Evolutionary conservation across 2,113 vertebrate genomes (phyloP).

Genomic region (Orycteropus afer): DNA sequence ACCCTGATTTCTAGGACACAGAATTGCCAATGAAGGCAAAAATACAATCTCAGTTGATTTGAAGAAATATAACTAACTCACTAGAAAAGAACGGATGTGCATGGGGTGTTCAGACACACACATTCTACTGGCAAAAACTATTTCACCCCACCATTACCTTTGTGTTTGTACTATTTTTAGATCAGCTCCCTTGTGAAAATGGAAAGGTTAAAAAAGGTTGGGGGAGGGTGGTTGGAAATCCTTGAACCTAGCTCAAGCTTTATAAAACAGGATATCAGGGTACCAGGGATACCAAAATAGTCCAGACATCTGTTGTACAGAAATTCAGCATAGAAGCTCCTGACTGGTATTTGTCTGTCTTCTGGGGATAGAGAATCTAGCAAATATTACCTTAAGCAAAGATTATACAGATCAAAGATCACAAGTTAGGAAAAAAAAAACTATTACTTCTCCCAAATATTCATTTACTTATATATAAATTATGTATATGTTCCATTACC

Average conservation of each 20-base stretch:
- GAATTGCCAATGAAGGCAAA: constrained; percentile 56
- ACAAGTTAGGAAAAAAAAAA: background rate
- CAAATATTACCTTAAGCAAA: background rate
- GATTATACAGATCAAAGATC: background rate
- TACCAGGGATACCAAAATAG: background rate
- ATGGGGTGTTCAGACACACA: constrained; percentile 47
- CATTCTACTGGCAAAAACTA: constrained; percentile 2
- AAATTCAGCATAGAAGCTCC: background rate
- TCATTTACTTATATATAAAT: background rate
- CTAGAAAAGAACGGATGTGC: constrained; percentile 10
- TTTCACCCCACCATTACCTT: constrained; percentile 31
- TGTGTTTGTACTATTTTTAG: constrained; percentile 56
- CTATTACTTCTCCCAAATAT: background rate
- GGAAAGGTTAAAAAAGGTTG: background rate
- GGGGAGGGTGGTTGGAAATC: background rate
- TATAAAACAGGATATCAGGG: background rate
- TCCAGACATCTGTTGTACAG: background rate
- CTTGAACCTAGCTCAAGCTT: background rate
- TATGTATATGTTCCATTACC: background rate
- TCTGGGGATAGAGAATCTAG: background rate
- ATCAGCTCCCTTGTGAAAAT: constrained; percentile 29
- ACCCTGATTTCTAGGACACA: constrained; percentile 55
- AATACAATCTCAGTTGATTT: constrained; percentile 49
- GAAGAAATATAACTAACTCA: constrained; percentile 39
- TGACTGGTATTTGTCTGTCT: background rate